phyloP scores from a whole-genome alignment of 2,797 vertebrate species.

The Morelia viridis region DNA sequence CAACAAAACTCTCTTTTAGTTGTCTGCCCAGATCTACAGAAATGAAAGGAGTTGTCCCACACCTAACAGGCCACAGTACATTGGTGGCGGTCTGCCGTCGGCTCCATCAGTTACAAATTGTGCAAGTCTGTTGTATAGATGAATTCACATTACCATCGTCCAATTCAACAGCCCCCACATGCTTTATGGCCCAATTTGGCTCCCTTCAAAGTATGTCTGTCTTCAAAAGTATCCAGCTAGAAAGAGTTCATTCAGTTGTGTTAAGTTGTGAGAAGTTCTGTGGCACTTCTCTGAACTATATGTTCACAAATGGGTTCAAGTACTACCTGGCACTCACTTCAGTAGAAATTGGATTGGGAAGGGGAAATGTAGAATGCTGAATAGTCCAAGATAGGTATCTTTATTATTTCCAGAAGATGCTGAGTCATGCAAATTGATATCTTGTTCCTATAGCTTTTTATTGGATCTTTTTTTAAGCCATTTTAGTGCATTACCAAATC shows the following conservation, averaged over 20 bases:
- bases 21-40: background rate
- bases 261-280: background rate
- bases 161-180: background rate
- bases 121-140: background rate
- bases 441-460: conserved; percentile 32
- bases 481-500: conserved; percentile 43
- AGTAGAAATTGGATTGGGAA: conserved; percentile 34
- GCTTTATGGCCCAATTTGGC: conserved; percentile 18
- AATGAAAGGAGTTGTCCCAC: background rate
- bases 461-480: background rate
- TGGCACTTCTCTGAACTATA: conserved; percentile 31
- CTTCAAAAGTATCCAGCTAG: background rate
- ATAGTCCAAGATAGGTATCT: conserved; percentile 30
- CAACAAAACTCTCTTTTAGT: background rate
- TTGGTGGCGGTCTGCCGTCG: background rate
- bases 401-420: conserved; percentile 63
- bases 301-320: conserved; percentile 45
- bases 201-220: background rate
- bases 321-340: conserved; percentile 38
- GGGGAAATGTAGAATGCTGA: background rate
- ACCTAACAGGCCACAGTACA: too few species aligned
- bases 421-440: conserved; percentile 55
- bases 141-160: background rate
- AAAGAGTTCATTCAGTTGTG: conserved; percentile 20
- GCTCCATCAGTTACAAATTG: background rate